phyloP scores from a whole-genome alignment of 2,113 vertebrate genomes.

The Vombatus ursinus region DNA sequence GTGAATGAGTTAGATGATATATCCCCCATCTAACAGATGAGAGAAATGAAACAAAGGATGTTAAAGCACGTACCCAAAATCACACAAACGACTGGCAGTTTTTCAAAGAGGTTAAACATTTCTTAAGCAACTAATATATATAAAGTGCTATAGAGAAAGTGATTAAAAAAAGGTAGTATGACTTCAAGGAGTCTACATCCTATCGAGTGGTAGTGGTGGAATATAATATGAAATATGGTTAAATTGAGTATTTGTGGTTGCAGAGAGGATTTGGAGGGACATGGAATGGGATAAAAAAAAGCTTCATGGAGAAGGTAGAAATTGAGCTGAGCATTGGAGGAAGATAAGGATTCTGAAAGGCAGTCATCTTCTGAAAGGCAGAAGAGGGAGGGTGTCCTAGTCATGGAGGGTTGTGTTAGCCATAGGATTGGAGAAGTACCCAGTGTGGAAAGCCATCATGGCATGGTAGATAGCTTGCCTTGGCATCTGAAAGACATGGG shows the following conservation, averaged over 20 bases:
- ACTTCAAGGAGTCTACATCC: not conserved
- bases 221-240: not conserved
- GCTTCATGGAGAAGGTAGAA: not conserved
- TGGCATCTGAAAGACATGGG: not conserved
- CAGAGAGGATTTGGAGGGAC: not conserved
- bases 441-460: not conserved
- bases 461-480: not conserved
- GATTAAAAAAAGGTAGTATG: not conserved
- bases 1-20: not conserved
- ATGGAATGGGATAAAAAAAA: not conserved
- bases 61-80: not conserved
- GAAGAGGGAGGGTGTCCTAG: not conserved
- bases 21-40: accelerated
- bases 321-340: not conserved
- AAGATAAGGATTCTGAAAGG: not conserved
- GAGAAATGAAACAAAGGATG: not conserved
- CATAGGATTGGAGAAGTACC: not conserved
- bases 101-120: not conserved
- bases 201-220: not conserved
- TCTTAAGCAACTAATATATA: not conserved
- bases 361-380: not conserved
- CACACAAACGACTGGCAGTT: not conserved
- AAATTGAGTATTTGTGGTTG: not conserved
- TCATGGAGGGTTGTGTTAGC: not conserved
- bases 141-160: not conserved